phyloP scores from a whole-genome alignment of 1,140 invertebrate genomes.

The Cryptotermes secundus region DNA sequence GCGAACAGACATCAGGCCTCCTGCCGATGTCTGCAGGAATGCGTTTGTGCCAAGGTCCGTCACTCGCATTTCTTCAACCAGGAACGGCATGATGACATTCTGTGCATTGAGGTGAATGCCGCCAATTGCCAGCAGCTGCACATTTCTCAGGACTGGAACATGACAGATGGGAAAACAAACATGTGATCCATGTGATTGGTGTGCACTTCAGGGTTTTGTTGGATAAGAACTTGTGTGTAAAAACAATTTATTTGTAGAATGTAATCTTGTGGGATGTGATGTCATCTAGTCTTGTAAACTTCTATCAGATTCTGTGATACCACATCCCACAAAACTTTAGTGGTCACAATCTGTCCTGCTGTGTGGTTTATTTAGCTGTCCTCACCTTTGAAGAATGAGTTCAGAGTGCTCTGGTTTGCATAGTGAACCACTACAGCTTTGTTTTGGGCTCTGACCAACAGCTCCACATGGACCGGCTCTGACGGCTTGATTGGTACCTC shows the following conservation, averaged over 20 bases:
- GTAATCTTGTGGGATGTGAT: too few species aligned
- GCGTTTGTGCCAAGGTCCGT: background rate
- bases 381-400: constrained; percentile 21
- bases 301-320: too few species aligned
- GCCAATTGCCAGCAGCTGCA: background rate
- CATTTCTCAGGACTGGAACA: background rate
- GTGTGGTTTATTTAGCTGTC: too few species aligned
- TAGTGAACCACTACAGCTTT: background rate
- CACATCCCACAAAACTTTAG: too few species aligned
- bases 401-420: background rate
- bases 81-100: background rate
- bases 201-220: too few species aligned
- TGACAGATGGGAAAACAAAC: background rate
- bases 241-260: too few species aligned
- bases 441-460: constrained; percentile 1
- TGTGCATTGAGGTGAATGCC: background rate
- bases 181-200: too few species aligned
- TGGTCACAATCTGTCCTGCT: too few species aligned
- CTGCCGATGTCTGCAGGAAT: background rate
- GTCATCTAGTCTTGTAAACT: too few species aligned
- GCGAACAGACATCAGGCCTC: background rate
- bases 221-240: too few species aligned
- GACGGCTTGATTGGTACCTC: background rate
- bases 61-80: background rate
- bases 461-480: constrained; percentile 19